A percentile compares a stretch with the other conserved stretches of the same genome.
Evolutionary conservation across 2,113 vertebrate species (phyloP).

Genomic region (Indri indri): DNA sequence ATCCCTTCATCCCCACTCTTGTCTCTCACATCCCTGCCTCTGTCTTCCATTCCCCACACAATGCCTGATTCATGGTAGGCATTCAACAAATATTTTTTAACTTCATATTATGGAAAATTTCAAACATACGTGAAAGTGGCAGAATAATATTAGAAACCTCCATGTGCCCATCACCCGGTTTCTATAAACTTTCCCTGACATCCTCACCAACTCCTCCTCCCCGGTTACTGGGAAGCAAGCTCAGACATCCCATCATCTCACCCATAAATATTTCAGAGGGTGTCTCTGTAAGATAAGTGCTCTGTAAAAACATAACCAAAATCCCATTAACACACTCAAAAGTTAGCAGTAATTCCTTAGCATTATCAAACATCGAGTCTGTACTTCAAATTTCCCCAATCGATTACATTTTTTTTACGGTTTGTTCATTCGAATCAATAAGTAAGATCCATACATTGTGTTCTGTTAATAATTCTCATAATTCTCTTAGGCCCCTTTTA

Average conservation of each 20-base stretch:
- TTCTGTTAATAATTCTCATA: neutral
- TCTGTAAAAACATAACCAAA: neutral
- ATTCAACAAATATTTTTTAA: neutral
- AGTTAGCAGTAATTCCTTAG: neutral
- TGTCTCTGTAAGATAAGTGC: neutral
- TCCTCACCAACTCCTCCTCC: no score
- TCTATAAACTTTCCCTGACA: neutral
- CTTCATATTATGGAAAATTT: neutral
- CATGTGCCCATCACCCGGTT: neutral
- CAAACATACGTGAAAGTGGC: neutral
- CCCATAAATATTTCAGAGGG: neutral
- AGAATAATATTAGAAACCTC: neutral
- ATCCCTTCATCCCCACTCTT: neutral
- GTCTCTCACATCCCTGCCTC: neutral
- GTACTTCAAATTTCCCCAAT: neutral
- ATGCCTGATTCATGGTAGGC: neutral
- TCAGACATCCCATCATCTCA: neutral
- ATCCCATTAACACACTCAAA: neutral
- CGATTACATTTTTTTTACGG: neutral
- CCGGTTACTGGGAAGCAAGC: neutral
- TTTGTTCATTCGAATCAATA: neutral
- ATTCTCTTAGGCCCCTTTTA: neutral
- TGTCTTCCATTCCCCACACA: neutral
- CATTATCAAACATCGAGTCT: neutral
- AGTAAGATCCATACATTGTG: neutral